Base-by-base conservation (phyloP, 2,113 vertebrate species). In the Prinia subflava region DNA sequence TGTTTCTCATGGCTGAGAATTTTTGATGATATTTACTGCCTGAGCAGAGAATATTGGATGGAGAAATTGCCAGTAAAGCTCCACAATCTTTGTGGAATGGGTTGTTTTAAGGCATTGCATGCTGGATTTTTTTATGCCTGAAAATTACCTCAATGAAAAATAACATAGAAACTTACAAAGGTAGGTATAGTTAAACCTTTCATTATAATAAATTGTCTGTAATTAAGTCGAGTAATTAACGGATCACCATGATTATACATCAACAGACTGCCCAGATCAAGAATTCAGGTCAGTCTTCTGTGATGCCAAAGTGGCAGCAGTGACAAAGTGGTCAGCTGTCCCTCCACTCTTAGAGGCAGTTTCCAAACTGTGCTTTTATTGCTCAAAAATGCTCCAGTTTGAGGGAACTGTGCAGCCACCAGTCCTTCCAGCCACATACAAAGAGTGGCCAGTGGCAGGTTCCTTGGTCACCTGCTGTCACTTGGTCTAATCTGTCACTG, bases 201-300 rank as follows among this genome's bases (percentile, higher is more conserved):
- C 56, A 75, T 68, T 90, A 87, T 37, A 88, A 83, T 67, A 83
- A 80, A 88, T 71, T 49, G 68, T 22, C 56, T 86, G 76, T 78
- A 86, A 96, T 94, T 65, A 95, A 90, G 22, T 8, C 24, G 80
- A 92, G 52, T 53, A 90, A 92, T 95, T 95, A 90, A 63, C 7
- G 11, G 71, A 76, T 76, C 39, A 10, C 49, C 74, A 31, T 55
- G 63, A 77, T 73, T 89, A 69, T 33, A 89, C 53, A 94, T 88
- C 39, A 90, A 86, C 75, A 83, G 79, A 77, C 71, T 19, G 42
- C 47, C 50, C 71, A 89, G 71, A 85, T 83, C 68, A 93, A 88
- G 79, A 96, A 93, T 83, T 81, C 75, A 78, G 85, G 90, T 94
- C 71, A 77, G 55, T 56, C 71, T 93, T 93, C 82, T 70, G 52